A percentile compares a stretch with the other conserved stretches of the same genome.
These are phyloP conservation scores for Drosophila setifemur DNA, from an alignment of 1,140 invertebrate species.

Conservation along the genomic window DNA sequence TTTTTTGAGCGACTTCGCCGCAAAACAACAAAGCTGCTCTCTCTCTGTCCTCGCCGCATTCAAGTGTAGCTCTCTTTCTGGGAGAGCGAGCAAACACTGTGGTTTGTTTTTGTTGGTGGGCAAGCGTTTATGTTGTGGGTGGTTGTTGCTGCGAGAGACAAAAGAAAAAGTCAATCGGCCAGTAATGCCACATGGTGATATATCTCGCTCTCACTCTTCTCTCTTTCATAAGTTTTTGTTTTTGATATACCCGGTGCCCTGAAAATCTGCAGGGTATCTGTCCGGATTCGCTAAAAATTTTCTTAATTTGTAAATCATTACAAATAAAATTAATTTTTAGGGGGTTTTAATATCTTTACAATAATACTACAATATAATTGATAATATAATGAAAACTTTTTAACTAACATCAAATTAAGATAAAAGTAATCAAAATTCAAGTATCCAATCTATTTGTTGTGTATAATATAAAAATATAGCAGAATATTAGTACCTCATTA, in stretches of 20 bases:
- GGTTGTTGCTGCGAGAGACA: slow-evolving; percentile 8
- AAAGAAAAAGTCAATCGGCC: neutral
- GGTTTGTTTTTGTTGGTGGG: slow-evolving; percentile 34
- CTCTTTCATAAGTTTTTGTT: neutral
- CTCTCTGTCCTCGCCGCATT: neutral
- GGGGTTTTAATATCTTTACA: too few relatives aligned
- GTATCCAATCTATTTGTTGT: too few relatives aligned
- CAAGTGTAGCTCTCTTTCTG: neutral
- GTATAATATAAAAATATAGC: too few relatives aligned
- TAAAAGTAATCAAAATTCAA: too few relatives aligned
- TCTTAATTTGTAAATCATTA: neutral
- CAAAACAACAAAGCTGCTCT: slow-evolving; percentile 38
- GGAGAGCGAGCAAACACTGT: slow-evolving; percentile 41
- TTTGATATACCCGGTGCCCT: neutral
- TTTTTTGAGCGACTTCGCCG: slow-evolving; percentile 78
- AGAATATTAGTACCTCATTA: too few relatives aligned
- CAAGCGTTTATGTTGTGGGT: slow-evolving; percentile 39
- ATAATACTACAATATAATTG: too few relatives aligned
- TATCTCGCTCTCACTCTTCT: neutral
- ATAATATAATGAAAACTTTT: too few relatives aligned
- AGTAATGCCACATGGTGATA: neutral
- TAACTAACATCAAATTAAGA: too few relatives aligned
- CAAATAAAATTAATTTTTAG: too few relatives aligned
- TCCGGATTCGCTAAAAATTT: neutral
- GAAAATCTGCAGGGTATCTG: neutral